These are phyloP conservation scores for Zaprionus ornatus DNA, from an alignment of 1,140 invertebrate genomes.

Conservation along the genomic window DNA sequence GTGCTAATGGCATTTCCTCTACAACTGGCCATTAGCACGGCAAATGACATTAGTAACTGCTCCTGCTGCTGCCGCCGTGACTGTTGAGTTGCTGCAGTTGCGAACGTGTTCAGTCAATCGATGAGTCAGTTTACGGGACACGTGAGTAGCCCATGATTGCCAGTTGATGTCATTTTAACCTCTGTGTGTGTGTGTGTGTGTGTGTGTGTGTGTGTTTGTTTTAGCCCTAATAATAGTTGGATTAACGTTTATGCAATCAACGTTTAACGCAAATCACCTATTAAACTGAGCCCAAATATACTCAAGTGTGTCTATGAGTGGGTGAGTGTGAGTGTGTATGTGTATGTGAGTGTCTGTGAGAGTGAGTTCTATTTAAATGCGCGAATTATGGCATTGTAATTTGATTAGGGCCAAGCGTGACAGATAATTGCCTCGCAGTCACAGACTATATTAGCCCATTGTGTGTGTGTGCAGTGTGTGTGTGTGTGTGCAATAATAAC, in stretches of 20 bases:
- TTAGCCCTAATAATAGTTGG: conserved; percentile 39
- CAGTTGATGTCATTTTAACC: conserved; percentile 61
- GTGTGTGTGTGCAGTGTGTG: not conserved
- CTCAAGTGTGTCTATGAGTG: not conserved
- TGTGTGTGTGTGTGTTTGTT: conserved; percentile 20
- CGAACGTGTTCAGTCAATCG: conserved; percentile 38
- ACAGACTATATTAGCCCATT: not conserved
- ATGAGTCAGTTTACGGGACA: conserved; percentile 35
- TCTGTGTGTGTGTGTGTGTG: conserved; percentile 8
- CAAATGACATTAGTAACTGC: conserved; percentile 46
- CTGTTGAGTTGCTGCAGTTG: conserved; percentile 18
- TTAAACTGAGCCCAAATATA: conserved; percentile 48
- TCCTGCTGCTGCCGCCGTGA: conserved; percentile 8
- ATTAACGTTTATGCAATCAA: conserved; percentile 72
- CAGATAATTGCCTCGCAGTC: conserved; percentile 22
- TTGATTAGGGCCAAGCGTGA: conserved; percentile 57
- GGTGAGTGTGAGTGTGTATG: not conserved
- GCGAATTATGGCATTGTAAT: conserved; percentile 58
- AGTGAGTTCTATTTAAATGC: conserved; percentile 16
- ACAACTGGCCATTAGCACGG: conserved; percentile 60
- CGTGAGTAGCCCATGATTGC: conserved; percentile 63
- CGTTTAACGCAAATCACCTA: conserved; percentile 68
- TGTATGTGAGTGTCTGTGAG: not conserved
- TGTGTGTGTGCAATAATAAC: conserved; percentile 7
- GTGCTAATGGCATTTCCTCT: conserved; percentile 73